Evolutionary conservation across 2,888 invertebrate genomes (phyloP), one percentile per base, ranked within the genome.

Genomic region (Xestia ashworthii): DNA sequence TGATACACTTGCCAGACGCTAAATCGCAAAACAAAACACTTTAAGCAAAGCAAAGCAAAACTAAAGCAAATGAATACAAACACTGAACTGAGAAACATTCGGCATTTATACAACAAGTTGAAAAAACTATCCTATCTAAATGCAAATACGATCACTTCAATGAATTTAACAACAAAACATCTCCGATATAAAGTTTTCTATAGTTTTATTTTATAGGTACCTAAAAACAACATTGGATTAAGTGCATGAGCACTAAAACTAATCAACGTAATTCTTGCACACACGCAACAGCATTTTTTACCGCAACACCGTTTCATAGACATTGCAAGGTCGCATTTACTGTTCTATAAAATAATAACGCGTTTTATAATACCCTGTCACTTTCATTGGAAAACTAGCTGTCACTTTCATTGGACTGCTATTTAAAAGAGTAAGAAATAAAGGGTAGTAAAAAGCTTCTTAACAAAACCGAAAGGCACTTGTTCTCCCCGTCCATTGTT

Each of bases 281-380:
- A 3, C 71, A 72, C 58, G 72, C 65, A 66, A 73, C 48, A 25
- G 44, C 44, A 53, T 80, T 70, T 64, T 58, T 72, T 72, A 38
- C 32, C 22, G 9, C 50, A 38, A 46, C 38, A 22, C 5, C 14
- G 65, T 44, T 73, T 73, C 46, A 44, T 58, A 62, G 62, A 64
- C 78, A 46, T 78, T 70, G 77, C 78, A 71, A 77, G 53, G 78
- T 71, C 71, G 38, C 8, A 22, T 14, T 60, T 19, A 14, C 25
- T 68, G n/a, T 44, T 77, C 1, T 60, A 50, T 50, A 50, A 41
- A 41, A 14, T 64, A 64, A 64, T 48, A 38, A 55, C 9, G n/a
- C 16, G 4, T 71, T 14, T 55, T 73, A 46, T 38, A 58, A 58
- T n/a, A 64, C 32, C n/a, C 32, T 53, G 55, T 25, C 6, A 70